Evolutionary conservation across 2,888 invertebrate genomes (phyloP), one percentile per base, ranked within the genome.

Genomic region (Oscheius myriophilus): DNA sequence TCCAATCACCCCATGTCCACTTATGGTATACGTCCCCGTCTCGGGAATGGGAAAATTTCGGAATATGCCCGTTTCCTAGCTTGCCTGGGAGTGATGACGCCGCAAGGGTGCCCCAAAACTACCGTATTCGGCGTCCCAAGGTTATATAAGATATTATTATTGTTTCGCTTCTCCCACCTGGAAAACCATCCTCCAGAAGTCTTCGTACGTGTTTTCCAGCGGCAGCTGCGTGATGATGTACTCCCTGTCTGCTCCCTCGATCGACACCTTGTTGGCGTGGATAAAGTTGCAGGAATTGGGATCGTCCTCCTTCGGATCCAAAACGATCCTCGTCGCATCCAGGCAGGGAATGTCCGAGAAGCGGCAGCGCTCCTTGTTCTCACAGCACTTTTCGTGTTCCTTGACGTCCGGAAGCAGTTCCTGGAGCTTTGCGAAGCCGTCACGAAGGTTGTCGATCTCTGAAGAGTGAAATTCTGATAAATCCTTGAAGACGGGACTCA

Each of bases 111-210:
- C n/a, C n/a, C n/a, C n/a, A n/a, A n/a, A n/a, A n/a, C n/a, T n/a
- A n/a, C n/a, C n/a, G n/a, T n/a, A n/a, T n/a, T n/a, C n/a, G n/a
- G n/a, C n/a, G n/a, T n/a, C n/a, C n/a, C n/a, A n/a, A n/a, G n/a
- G n/a, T n/a, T n/a, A n/a, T n/a, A 33, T 33, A 33, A 33, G 9
- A 3, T 9, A 6, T 33, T 33, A 33, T 33, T 33, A 6, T 33
- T 33, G 33, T 9, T 9, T 33, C 9, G 4, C 33, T 33, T 33
- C 9, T 33, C 25, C 18, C 43, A 39, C 58, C 58, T 58, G 58
- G 43, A 58, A 58, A 14, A 58, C 58, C 43, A 58, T 58, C 43
- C 26, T 58, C 58, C 58, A 58, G n/a, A 58, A 58, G 42, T 43
- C 42, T 58, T 58, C 58, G 18, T 39, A 21, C 21, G 21, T 23